These are phyloP conservation scores for Oreamnos americanus DNA, from an alignment of 2,113 vertebrate species.

Conservation along the genomic window DNA sequence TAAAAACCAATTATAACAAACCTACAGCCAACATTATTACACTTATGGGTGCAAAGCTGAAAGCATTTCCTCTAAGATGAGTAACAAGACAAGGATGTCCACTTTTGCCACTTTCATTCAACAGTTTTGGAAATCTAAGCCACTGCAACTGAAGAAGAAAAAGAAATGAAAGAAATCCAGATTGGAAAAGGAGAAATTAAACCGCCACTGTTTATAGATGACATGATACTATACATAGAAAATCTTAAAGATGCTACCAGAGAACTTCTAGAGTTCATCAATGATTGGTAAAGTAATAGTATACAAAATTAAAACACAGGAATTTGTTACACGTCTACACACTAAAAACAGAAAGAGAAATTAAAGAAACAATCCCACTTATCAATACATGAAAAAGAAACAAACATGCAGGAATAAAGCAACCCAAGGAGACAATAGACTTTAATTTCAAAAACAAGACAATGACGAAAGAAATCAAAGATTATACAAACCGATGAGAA, in stretches of 20 bases:
- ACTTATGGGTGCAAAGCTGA: not conserved
- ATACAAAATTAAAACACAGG: not conserved
- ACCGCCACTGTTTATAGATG: not conserved
- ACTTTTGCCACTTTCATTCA: not conserved
- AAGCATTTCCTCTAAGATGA: not conserved
- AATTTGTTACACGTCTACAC: not conserved
- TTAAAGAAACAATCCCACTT: not conserved
- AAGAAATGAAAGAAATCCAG: not conserved
- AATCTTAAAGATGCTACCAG: not conserved
- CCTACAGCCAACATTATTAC: not conserved
- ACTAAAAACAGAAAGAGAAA: not conserved
- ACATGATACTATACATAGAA: not conserved
- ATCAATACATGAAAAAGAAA: not conserved
- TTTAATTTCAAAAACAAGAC: not conserved
- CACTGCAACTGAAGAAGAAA: not conserved
- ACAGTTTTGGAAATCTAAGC: not conserved
- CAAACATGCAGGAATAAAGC: not conserved
- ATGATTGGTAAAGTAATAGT: not conserved
- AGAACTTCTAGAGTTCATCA: not conserved
- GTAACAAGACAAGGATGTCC: not conserved
- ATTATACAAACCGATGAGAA: not conserved
- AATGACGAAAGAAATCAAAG: not conserved
- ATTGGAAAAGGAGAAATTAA: not conserved
- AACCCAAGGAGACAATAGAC: not conserved
- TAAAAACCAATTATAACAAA: not conserved